Evolutionary conservation across 30 jellyfish, hydroid and myxozoan genomes (phyloP).

Genomic region (Pelagia noctiluca): DNA sequence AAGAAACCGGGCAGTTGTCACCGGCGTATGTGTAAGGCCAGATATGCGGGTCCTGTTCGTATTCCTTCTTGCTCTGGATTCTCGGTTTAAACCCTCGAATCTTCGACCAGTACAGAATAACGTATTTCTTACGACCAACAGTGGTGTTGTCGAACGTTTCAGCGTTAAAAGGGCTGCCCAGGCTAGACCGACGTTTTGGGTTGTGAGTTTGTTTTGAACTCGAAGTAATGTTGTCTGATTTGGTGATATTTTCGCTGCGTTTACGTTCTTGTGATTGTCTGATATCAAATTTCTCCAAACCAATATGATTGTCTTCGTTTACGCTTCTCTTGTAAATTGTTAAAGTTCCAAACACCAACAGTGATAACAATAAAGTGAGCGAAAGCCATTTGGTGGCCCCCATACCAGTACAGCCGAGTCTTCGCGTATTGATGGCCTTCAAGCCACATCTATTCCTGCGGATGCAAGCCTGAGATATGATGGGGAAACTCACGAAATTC

Average conservation of each 20-base stretch:
- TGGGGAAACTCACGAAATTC: background rate
- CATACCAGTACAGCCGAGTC: background rate
- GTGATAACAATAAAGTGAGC: background rate
- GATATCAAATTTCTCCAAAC: too few relatives aligned
- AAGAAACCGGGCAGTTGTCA: constrained; percentile 90
- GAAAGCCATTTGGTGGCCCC: constrained; percentile 12
- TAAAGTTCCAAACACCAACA: constrained; percentile 3
- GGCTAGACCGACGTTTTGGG: constrained; percentile 44
- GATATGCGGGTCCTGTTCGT: constrained; percentile 85
- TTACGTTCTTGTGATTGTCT: background rate
- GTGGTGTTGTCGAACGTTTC: constrained; percentile 87
- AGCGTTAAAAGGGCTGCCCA: constrained; percentile 94
- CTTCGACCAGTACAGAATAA: constrained; percentile 94
- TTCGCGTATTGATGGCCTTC: background rate
- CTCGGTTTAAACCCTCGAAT: constrained; percentile 94
- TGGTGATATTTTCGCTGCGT: background rate
- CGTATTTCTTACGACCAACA: constrained; percentile 75
- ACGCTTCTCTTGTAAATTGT: constrained; percentile 8
- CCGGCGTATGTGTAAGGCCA: constrained; percentile 99
- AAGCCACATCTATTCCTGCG: constrained; percentile 43
- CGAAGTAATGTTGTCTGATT: background rate
- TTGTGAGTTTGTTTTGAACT: background rate
- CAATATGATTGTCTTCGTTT: too few relatives aligned
- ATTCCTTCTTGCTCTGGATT: constrained; percentile 83
- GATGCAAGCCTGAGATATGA: background rate